Evolutionary conservation across 2,113 vertebrate species (phyloP).

Genomic region (Bombycilla garrulus): DNA sequence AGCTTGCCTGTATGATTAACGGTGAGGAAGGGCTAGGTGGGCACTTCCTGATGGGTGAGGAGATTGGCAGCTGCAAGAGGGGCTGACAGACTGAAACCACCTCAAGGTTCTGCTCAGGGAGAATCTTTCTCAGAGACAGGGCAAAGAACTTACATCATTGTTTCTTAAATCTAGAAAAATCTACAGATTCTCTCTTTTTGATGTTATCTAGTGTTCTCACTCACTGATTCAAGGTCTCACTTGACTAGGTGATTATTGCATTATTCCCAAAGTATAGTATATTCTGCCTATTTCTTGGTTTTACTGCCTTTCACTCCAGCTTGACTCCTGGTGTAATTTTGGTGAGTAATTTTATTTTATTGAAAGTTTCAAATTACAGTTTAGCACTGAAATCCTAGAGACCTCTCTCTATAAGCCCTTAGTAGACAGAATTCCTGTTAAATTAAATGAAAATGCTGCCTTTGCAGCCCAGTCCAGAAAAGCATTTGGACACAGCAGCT

Average conservation of each 20-base stretch:
- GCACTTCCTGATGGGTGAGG: neutral
- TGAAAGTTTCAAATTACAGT: neutral
- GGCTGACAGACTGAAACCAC: neutral
- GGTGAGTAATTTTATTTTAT: neutral
- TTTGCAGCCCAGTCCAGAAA: neutral
- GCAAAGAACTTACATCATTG: neutral
- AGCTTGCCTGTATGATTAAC: neutral
- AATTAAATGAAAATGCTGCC: neutral
- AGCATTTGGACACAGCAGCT: neutral
- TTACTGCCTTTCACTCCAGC: neutral
- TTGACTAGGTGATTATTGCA: rapidly evolving
- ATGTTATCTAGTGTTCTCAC: neutral
- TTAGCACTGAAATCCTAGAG: neutral
- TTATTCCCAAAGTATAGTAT: neutral
- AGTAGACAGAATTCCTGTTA: neutral
- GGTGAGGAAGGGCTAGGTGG: neutral
- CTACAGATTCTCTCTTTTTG: neutral
- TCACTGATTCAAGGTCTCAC: neutral
- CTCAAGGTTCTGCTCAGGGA: neutral
- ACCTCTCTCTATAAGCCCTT: neutral
- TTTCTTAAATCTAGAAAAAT: neutral
- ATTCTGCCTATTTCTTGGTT: neutral
- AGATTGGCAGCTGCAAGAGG: neutral
- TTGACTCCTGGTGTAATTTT: neutral
- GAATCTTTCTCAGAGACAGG: neutral